A percentile compares a stretch with the other conserved stretches of the same genome.
These are phyloP conservation scores for Plusia festucae DNA, from an alignment of 2,888 invertebrate species.

Conservation along the genomic window DNA sequence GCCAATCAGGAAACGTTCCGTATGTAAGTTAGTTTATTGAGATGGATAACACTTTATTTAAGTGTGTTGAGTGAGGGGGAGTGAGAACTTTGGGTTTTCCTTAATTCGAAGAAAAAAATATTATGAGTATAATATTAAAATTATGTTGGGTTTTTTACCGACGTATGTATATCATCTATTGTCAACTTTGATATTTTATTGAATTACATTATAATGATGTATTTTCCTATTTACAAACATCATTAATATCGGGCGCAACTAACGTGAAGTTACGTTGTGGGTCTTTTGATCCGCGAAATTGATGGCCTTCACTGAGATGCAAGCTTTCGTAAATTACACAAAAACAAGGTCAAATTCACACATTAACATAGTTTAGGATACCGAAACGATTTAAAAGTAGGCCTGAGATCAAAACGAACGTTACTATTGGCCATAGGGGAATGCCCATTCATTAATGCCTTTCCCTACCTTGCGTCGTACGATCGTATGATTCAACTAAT, in stretches of 20 bases:
- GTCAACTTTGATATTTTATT: neutral
- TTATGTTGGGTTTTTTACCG: neutral
- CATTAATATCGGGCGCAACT: neutral
- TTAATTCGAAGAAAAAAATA: neutral
- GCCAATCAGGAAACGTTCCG: constrained; percentile 63
- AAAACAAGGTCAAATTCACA: constrained; percentile 44
- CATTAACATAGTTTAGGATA: constrained; percentile 53
- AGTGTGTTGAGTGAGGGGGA: constrained; percentile 39
- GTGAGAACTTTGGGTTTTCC: constrained; percentile 29
- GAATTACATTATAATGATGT: neutral
- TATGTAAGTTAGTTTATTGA: constrained; percentile 55
- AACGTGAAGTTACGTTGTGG: constrained; percentile 22
- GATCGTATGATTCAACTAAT: constrained; percentile 1
- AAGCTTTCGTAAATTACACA: constrained; percentile 42
- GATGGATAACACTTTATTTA: constrained; percentile 52
- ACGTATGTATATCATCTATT: neutral
- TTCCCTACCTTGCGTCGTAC: neutral
- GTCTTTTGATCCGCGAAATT: constrained; percentile 19
- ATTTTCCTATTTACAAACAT: neutral
- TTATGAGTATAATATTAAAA: too few relatives aligned
- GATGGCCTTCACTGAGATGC: constrained; percentile 18
- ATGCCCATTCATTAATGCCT: constrained; percentile 27
- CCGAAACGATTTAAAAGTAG: constrained; percentile 42
- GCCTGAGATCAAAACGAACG: constrained; percentile 26
- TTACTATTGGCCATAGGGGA: constrained; percentile 4